Evolutionary conservation across 2,797 vertebrate species (phyloP), one percentile per base, ranked within the genome.

Genomic region (Danio jaintianensis): DNA sequence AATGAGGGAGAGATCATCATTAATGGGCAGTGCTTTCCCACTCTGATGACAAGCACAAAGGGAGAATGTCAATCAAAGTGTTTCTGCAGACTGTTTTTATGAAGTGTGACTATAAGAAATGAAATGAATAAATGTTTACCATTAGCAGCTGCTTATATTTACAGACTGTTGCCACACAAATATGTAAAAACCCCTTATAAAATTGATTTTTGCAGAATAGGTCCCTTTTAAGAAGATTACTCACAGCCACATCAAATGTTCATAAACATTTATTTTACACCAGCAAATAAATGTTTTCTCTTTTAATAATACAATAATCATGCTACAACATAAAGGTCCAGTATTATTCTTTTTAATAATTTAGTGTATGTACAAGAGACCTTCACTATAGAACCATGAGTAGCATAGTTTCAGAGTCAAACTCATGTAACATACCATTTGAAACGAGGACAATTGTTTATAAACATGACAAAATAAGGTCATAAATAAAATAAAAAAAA

Each of bases 201-300:
- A n/a, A n/a, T n/a, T n/a, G n/a, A n/a, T n/a, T n/a, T n/a, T n/a
- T 47, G 43, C 43, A 5, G 50, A 6, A 50, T 5, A 12, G 5
- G 48, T 15, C 11, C 8, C 8, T 4, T 52, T 13, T 52, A 74
- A 74, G 59, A 80, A 80, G 16, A 80, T 50, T 66, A 80, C 42
- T 56, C 12, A 73, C 42, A 82, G 71, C n/a, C 78, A 87, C 75
- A 68, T 85, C 88, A 94, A 93, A 94, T 95, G 95, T 90, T 95
- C 93, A 94, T 94, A 95, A 97, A 98, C 96, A 96, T 98, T 98
- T 97, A 97, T 97, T 98, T 95, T 96, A 96, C 95, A 96, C 96
- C 94, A 94, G 93, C 94, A 95, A 94, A 95, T 96, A 94, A 95
- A 94, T 94, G 94, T 92, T 88, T 82, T 92, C 95, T 96, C 94